Evolutionary conservation across 2,888 invertebrate genomes (phyloP), one percentile per base, ranked within the genome.

Genomic region (Polydrusus tereticollis): DNA sequence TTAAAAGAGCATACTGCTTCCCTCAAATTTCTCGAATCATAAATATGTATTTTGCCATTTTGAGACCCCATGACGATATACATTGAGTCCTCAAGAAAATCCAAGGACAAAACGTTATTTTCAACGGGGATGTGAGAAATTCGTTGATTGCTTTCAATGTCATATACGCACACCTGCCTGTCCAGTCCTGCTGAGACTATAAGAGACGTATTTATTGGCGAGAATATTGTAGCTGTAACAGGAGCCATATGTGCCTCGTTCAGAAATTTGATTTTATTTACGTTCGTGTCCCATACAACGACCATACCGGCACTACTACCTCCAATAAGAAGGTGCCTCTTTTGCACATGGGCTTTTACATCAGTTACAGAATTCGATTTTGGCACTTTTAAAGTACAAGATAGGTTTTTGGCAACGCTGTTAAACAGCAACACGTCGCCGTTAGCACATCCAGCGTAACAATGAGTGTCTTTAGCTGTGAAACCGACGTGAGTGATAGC

Each of bases 161-260:
- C 90, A 79, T 88, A 89, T 1, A 89, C 87, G 82, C 87, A 86
- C 81, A 89, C 87, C 58, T 87, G 85, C 78, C 88, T 87, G 80
- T 90, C 90, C 76, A 86, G 86, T 0, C 90, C 89, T 77, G 87
- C 84, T 0, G 89, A 88, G 3, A 89, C 79, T 81, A 90, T 82
- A 0, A 90, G 86, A 81, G 89, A 88, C 73, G 85, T 84, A 77
- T 89, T 88, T 8, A 88, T 84, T 0, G 88, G 86, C 0, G 89
- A 89, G 82, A 87, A 90, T 33, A 86, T 83, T 69, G 89, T 85
- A 76, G 88, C 88, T 75, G 88, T 88, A n/a, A 90, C 88, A 1
- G 88, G 88, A 2, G 89, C 88, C 16, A 87, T 87, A 77, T 90
- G 90, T 5, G 88, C 86, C 26, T 81, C 79, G 8, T 76, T 76